Evolutionary conservation across 2,888 invertebrate genomes (phyloP), one percentile per base, ranked within the genome.

Genomic region (Cepaea hortensis): DNA sequence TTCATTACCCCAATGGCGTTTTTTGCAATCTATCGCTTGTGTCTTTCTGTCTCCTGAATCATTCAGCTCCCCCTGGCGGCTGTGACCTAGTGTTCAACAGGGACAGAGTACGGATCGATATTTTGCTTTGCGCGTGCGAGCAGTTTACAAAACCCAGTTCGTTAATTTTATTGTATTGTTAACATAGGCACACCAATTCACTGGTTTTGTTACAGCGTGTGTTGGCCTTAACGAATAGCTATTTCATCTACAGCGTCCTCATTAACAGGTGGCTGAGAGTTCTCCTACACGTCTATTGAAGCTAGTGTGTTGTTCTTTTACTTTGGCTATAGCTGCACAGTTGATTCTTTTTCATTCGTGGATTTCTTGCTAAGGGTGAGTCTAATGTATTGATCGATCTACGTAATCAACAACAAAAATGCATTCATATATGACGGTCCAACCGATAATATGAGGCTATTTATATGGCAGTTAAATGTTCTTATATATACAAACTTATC

Each of bases 141-240:
- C 72, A 55, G 82, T 73, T 82, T 68, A 82, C 46, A 73, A 73
- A 82, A 73, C 82, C 82, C 79, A 79, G 82, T 15, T 82, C 72
- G 82, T 55, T 68, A 72, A 82, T 82, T 82, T 82, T 82, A 82
- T 82, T 72, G 82, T 82, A 73, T 82, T 82, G 72, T 82, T 82
- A 82, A 82, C 82, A 72, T 23, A 72, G 72, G 82, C 72, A 73
- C 82, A 72, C 50, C 82, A 82, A 73, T 82, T 15, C 82, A 72
- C 15, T 55, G 18, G n/a, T n/a, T 81, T 68, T 81, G 81, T 20
- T 81, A 20, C 55, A 9, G 55, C 11, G 55, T 11, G 7, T 55
- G 55, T 9, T 9, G 7, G 11, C 55, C 55, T 55, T 11, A 55
- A 55, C 11, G 55, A 55, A 55, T 6, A 55, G 6, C 55, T 55